phyloP scores from a whole-genome alignment of 1,140 invertebrate species.

The Venustaconcha ellipsiformis region DNA sequence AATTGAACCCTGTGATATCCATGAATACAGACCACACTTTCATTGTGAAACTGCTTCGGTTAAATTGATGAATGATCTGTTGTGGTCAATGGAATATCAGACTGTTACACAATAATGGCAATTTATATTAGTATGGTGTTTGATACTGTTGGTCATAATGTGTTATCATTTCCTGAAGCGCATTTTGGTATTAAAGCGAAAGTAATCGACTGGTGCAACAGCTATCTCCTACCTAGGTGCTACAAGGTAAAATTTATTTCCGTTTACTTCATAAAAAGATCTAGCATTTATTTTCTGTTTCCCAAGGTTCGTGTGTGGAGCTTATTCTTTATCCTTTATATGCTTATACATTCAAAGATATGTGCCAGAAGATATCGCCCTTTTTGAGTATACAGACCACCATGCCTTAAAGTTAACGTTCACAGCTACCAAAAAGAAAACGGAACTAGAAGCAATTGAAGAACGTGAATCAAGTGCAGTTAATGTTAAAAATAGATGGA shows the following conservation, averaged over 20 bases:
- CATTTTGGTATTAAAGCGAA: background rate
- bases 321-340: background rate
- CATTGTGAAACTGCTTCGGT: slow-evolving; percentile 25
- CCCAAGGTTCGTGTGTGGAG: background rate
- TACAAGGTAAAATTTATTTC: background rate
- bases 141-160: slow-evolving; percentile 18
- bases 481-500: background rate
- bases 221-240: slow-evolving; percentile 9
- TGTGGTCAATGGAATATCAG: slow-evolving; percentile 18
- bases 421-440: background rate
- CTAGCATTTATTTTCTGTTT: background rate
- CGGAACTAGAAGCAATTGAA: background rate
- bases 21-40: slow-evolving; percentile 11
- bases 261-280: background rate
- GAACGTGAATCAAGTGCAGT: background rate
- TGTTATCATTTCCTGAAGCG: background rate
- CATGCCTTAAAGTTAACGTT: background rate
- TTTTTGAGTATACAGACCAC: background rate
- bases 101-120: slow-evolving; percentile 17
- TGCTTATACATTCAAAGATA: background rate
- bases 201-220: background rate
- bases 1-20: too few relatives aligned
- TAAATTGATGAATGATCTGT: slow-evolving; percentile 22
- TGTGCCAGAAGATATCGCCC: background rate
- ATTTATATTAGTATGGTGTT: slow-evolving; percentile 19